Base-by-base conservation (phyloP, 2,888 invertebrate genomes). In the Hesperia comma region DNA sequence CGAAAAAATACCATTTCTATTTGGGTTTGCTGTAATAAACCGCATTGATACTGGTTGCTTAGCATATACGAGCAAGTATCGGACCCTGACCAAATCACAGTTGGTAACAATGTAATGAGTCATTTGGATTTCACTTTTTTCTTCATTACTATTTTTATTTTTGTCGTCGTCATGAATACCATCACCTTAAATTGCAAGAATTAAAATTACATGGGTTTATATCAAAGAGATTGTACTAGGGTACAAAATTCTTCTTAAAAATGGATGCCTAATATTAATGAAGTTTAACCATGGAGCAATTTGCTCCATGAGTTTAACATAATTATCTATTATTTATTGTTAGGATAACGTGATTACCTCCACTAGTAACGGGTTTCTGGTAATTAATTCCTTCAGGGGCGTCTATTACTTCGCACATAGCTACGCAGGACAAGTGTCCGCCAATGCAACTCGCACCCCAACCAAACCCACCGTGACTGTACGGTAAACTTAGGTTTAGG, bases 371-470 rank as follows among this genome's bases (percentile, higher is more conserved):
- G 0, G 87, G 87, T 77, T 91, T 93, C 72, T 93, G 93, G 72
- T 93, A 93, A 77, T 93, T 93, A 6, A 94, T 93, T 71, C 93
- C 93, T 63, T 94, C 93, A 1, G 95, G 94, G 78, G 96, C 95
- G 83, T 96, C 94, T 56, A 97, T 94, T 62, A 97, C 94, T 90
- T 98, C 96, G 86, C 97, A 96, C 69, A 97, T 87, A 2, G 97
- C 97, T 56, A 97, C 93, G 79, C 96, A 96, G 49, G 96, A 95
- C 61, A 97, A 88, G 71, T 95, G 94, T n/a, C 95, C 94, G 1
- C 97, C 97, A 61, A 97, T 93, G 68, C 94, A 86, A 76, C 97
- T 97, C 10, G 94, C 95, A 26, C 95, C 95, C 97, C 97, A 96
- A 12, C 96, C 94, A 77, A 94, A 94, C n/a, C 94, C 95, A 71